Percentiles rank a stretch among this genome's conserved stretches.
These are phyloP conservation scores for Eciton burchellii DNA, from an alignment of 1,140 invertebrate species.

Conservation along the genomic window DNA sequence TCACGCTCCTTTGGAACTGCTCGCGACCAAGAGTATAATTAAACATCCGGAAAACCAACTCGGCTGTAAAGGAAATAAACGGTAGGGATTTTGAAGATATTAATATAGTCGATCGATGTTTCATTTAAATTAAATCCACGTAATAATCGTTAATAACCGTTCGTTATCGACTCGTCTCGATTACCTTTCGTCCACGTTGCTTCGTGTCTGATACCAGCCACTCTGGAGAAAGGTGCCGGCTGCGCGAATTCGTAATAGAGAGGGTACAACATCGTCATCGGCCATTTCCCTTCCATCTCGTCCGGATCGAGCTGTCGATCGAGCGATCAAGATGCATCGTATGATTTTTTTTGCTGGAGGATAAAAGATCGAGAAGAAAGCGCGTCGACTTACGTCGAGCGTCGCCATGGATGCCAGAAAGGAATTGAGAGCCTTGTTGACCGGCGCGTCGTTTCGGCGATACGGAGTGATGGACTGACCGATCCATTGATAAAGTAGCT, in stretches of 20 bases:
- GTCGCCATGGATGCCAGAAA: constrained; percentile 90
- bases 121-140: constrained; percentile 7
- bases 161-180: constrained; percentile 3
- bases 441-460: constrained; percentile 89
- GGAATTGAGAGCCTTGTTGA: constrained; percentile 90
- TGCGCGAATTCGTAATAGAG: constrained; percentile 92
- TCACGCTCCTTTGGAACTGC: constrained; percentile 92
- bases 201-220: constrained; percentile 90
- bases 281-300: constrained; percentile 91
- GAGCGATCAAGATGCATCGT: neutral
- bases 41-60: constrained; percentile 97
- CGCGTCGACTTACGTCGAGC: constrained; percentile 86
- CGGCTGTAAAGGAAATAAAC: constrained; percentile 86
- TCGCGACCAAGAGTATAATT: constrained; percentile 93
- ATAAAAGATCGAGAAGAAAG: neutral
- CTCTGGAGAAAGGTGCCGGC: constrained; percentile 89
- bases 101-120: no score
- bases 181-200: constrained; percentile 88
- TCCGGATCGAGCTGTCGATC: constrained; percentile 87
- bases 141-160: no score
- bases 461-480: constrained; percentile 90
- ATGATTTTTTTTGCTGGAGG: neutral
- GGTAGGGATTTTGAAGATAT: neutral
- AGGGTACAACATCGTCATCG: constrained; percentile 90
- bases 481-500: constrained; percentile 91